These are phyloP conservation scores for Erebia palarica DNA, from an alignment of 2,888 invertebrate genomes.

Conservation along the genomic window DNA sequence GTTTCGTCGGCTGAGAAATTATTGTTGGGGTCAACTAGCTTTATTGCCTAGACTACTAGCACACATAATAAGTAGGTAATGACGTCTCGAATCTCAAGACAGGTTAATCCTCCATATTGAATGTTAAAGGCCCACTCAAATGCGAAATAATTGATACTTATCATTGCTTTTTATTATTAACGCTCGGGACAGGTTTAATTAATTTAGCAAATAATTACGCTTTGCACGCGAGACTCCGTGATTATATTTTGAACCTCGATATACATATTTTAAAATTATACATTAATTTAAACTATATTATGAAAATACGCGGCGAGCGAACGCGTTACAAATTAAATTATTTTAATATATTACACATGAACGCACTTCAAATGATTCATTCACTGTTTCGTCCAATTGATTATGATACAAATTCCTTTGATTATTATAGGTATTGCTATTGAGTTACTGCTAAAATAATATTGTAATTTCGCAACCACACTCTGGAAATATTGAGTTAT, in stretches of 20 bases:
- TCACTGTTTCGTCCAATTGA: constrained; percentile 11
- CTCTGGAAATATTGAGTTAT: not conserved
- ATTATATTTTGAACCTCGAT: constrained; percentile 16
- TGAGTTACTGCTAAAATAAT: not conserved
- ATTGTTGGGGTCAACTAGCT: too few relatives aligned
- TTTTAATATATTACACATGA: constrained; percentile 11
- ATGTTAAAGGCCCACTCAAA: constrained; percentile 23
- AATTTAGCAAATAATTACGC: constrained; percentile 20
- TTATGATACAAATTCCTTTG: constrained; percentile 6
- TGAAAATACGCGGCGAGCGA: not conserved
- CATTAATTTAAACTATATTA: constrained; percentile 18
- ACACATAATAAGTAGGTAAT: too few relatives aligned
- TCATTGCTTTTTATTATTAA: constrained; percentile 33
- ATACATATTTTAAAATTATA: not conserved
- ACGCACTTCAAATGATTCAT: constrained; percentile 20
- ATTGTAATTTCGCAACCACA: not conserved
- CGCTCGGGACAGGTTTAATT: constrained; percentile 30
- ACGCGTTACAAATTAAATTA: constrained; percentile 11
- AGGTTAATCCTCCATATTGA: too few relatives aligned
- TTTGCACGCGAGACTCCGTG: constrained; percentile 3
- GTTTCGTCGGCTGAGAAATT: too few relatives aligned
- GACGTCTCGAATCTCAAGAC: too few relatives aligned
- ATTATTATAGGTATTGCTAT: constrained; percentile 1
- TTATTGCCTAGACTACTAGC: too few relatives aligned
- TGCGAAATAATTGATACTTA: constrained; percentile 40